Conservation (phyloP, 2,797 vertebrate species). For the Fistularia tabacaria region DNA sequence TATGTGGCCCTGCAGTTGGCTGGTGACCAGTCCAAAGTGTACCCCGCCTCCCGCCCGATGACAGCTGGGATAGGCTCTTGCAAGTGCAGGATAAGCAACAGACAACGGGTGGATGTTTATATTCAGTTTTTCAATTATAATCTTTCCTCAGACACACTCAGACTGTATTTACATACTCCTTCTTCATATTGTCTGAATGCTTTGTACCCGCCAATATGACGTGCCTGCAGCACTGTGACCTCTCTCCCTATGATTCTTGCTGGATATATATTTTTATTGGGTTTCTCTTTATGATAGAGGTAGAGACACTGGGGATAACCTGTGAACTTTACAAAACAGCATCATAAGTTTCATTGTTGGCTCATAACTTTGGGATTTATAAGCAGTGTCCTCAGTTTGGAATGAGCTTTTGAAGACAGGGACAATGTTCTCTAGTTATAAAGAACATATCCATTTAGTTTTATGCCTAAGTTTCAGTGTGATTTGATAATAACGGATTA, state of each 20-base stretch:
- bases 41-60: too few relatives aligned
- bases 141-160: background rate
- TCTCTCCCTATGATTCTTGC: slow-evolving; percentile 20
- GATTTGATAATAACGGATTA: slow-evolving; percentile 10
- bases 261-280: slow-evolving; percentile 30
- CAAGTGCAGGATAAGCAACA: too few relatives aligned
- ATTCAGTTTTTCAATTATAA: too few relatives aligned
- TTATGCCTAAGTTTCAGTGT: slow-evolving; percentile 14
- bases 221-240: slow-evolving; percentile 42
- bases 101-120: too few relatives aligned
- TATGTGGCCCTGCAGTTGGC: too few relatives aligned
- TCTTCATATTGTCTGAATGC: slow-evolving; percentile 23
- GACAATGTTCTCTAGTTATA: slow-evolving; percentile 37
- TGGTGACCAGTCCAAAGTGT: too few relatives aligned
- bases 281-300: slow-evolving; percentile 36
- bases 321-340: slow-evolving; percentile 21
- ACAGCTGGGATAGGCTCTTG: too few relatives aligned
- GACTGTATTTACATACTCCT: slow-evolving; percentile 13
- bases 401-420: slow-evolving; percentile 3
- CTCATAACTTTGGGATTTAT: slow-evolving; percentile 27
- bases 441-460: slow-evolving; percentile 26
- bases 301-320: slow-evolving; percentile 15
- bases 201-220: slow-evolving; percentile 18
- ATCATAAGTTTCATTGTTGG: slow-evolving; percentile 10
- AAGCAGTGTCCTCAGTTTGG: background rate